These are phyloP conservation scores for Globia sparganii DNA, from an alignment of 2,888 invertebrate genomes.

Conservation along the genomic window DNA sequence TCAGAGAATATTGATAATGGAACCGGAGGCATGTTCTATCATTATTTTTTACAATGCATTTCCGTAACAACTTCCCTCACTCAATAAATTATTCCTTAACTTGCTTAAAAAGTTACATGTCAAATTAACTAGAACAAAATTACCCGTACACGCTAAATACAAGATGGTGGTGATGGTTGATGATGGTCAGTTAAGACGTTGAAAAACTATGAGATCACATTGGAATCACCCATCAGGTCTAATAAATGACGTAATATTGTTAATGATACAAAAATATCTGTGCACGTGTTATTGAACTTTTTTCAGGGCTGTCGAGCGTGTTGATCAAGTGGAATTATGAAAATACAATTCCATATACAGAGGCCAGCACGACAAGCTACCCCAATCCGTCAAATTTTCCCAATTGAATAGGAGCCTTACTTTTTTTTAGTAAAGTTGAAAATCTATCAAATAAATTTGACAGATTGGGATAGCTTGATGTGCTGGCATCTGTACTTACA, in stretches of 20 bases:
- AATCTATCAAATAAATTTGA: no score
- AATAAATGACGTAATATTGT: conserved; percentile 53
- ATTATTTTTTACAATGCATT: conserved; percentile 53
- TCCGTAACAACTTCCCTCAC: conserved; percentile 28
- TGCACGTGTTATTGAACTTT: conserved; percentile 42
- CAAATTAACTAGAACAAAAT: conserved; percentile 10
- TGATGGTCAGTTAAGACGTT: conserved; percentile 15
- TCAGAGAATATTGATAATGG: conserved; percentile 31
- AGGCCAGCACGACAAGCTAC: no score
- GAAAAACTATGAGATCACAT: conserved; percentile 45
- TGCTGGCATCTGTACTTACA: no score
- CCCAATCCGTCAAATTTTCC: no score
- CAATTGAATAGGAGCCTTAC: no score
- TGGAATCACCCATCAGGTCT: conserved; percentile 36
- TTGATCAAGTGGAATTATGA: conserved; percentile 20
- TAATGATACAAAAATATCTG: conserved; percentile 43
- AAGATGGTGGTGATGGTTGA: conserved; percentile 13
- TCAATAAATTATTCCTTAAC: conserved; percentile 26
- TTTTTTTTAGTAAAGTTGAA: no score
- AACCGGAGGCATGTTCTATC: conserved; percentile 48
- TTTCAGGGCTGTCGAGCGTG: conserved; percentile 45
- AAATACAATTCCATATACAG: conserved; percentile 13
- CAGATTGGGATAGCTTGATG: no score
- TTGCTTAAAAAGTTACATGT: conserved; percentile 22
- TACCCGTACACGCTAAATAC: conserved; percentile 1